These are phyloP conservation scores for Patiria pectinifera DNA, from an alignment of 53 echinoderm and acorn worm genomes.

Conservation along the genomic window DNA sequence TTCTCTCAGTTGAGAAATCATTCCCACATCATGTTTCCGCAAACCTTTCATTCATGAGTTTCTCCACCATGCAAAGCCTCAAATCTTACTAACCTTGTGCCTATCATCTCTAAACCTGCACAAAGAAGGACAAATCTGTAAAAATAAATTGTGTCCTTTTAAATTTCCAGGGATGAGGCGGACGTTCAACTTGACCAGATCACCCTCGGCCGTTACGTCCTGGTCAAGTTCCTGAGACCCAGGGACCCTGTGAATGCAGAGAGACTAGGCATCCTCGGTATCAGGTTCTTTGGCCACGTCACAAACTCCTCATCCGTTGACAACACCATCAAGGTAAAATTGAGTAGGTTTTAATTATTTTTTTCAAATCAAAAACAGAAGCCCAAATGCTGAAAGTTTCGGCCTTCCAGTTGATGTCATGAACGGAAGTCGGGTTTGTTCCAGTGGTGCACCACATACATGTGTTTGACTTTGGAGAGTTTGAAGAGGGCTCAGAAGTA, in stretches of 20 bases:
- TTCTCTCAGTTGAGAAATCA: too few relatives aligned
- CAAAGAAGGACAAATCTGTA: background rate
- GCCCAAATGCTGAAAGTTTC: too few relatives aligned
- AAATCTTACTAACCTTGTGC: too few relatives aligned
- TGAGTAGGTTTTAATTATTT: background rate
- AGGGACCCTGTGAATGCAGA: constrained; percentile 67
- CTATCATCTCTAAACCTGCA: background rate
- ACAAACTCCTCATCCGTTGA: constrained; percentile 70
- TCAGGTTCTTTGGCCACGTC: constrained; percentile 87
- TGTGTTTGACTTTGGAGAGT: too few relatives aligned
- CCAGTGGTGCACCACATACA: too few relatives aligned
- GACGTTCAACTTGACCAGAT: constrained; percentile 82
- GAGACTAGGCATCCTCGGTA: constrained; percentile 82
- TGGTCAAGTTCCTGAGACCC: constrained; percentile 96
- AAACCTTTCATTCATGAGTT: too few relatives aligned
- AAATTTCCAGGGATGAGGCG: constrained; percentile 78
- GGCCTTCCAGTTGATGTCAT: too few relatives aligned
- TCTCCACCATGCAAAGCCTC: too few relatives aligned
- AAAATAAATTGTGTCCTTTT: background rate
- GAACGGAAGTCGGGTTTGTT: too few relatives aligned
- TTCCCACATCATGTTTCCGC: too few relatives aligned
- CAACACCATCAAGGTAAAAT: constrained; percentile 56
- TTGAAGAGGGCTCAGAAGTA: too few relatives aligned
- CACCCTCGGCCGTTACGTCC: constrained; percentile 81
- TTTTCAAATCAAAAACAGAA: too few relatives aligned